phyloP scores from a whole-genome alignment of 2,888 invertebrate genomes.

The Aethes cnicana region DNA sequence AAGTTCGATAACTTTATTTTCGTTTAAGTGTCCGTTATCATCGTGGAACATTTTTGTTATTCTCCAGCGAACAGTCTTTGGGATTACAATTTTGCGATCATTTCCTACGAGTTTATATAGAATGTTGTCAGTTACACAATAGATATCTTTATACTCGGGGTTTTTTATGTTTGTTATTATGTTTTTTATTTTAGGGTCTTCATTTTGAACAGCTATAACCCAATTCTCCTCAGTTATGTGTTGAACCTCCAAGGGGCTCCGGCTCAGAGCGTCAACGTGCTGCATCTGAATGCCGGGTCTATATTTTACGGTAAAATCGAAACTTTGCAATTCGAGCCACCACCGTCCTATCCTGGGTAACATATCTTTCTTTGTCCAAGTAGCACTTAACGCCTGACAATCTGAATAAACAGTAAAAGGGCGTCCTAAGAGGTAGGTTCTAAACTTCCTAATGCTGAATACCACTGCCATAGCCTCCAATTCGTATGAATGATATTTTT shows the following conservation, averaged over 20 bases:
- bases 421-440: slow-evolving; percentile 8
- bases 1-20: slow-evolving; percentile 3
- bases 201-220: slow-evolving; percentile 1
- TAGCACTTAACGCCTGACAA: slow-evolving; percentile 13
- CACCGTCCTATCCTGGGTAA: slow-evolving; percentile 32
- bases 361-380: slow-evolving; percentile 30
- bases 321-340: slow-evolving; percentile 28
- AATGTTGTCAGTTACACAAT: no score
- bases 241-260: slow-evolving; percentile 1
- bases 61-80: slow-evolving; percentile 19
- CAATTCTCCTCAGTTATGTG: background rate
- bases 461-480: slow-evolving; percentile 33
- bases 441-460: slow-evolving; percentile 30
- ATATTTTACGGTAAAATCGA: slow-evolving; percentile 17
- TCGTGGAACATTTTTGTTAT: slow-evolving; percentile 23
- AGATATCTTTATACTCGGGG: no score
- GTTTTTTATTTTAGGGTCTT: background rate
- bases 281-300: slow-evolving; percentile 1
- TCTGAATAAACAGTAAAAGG: slow-evolving; percentile 5
- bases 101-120: no score
- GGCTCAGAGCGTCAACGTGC: slow-evolving; percentile 7
- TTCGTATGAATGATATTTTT: slow-evolving; percentile 30
- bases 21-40: slow-evolving; percentile 17
- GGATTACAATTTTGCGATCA: slow-evolving; percentile 15
- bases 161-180: background rate